Percentiles rank a stretch among this genome's conserved stretches.
phyloP scores from a whole-genome alignment of 1,140 invertebrate species.

The Hyposmocoma kahamanoa region DNA sequence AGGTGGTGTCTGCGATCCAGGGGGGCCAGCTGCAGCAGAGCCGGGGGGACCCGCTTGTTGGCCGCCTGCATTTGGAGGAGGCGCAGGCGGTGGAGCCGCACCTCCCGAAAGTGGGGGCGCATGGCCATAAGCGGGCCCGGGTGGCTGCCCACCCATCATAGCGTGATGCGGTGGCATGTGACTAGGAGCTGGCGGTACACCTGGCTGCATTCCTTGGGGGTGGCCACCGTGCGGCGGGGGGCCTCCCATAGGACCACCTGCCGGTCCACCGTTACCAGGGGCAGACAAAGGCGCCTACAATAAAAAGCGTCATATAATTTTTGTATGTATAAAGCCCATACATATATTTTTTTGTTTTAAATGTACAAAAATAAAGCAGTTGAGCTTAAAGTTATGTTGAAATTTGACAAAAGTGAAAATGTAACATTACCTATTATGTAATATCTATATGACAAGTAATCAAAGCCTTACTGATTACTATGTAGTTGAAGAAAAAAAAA shows the following conservation, averaged over 20 bases:
- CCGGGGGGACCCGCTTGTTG: slow-evolving; percentile 8
- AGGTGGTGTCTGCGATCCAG: slow-evolving; percentile 44
- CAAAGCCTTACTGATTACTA: too few relatives aligned
- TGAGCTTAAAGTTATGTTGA: too few relatives aligned
- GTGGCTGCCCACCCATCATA: slow-evolving; percentile 45
- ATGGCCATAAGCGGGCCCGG: slow-evolving; percentile 15
- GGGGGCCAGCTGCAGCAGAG: slow-evolving; percentile 15
- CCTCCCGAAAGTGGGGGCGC: slow-evolving; percentile 26
- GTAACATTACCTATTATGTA: too few relatives aligned
- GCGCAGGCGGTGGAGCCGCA: background rate
- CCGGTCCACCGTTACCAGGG: slow-evolving; percentile 47
- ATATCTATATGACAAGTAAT: too few relatives aligned
- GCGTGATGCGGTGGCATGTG: slow-evolving; percentile 49
- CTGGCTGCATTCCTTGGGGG: slow-evolving; percentile 43
- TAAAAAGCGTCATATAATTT: background rate
- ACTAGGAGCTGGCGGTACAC: slow-evolving; percentile 22
- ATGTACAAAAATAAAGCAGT: too few relatives aligned
- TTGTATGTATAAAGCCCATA: too few relatives aligned
- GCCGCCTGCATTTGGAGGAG: slow-evolving; percentile 14
- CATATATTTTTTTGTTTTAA: too few relatives aligned
- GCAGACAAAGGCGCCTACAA: slow-evolving; percentile 45
- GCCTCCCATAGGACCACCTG: slow-evolving; percentile 23
- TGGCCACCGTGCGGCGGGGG: slow-evolving; percentile 47
- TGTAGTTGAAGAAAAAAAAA: too few relatives aligned
- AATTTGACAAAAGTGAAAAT: too few relatives aligned